Base-by-base conservation (phyloP, 2,113 vertebrate genomes). In the Macroglossus sobrinus region DNA sequence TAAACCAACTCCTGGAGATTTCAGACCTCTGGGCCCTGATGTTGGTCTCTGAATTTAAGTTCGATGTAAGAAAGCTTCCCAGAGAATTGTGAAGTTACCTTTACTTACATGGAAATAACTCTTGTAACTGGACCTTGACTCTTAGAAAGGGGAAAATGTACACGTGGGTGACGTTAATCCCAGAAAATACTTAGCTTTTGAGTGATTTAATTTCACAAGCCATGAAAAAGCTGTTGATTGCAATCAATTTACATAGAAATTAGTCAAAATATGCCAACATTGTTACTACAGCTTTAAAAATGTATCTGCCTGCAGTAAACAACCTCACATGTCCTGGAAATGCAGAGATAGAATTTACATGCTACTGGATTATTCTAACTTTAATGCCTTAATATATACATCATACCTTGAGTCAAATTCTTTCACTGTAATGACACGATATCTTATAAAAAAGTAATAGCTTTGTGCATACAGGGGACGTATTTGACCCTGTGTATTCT, bases 381-480 rank as follows among this genome's bases (percentile, higher is more conserved):
- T 97, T 94, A 82, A 97, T 91, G 85, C 68, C 96, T 97, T 97
- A 97, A 97, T 96, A 96, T 75, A 95, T 40, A 93, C 45, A 80
- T 92, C 88, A 80, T 93, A 93, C 80, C 95, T 91, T 81, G 81
- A 89, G 96, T 95, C 93, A 64, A 86, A 97, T 90, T 95, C 96
- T 96, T 95, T 97, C 81, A 63, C 82, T 93, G 22, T 94, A 97
- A 97, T 22, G 78, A 97, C 92, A 93, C 2, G 78, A 72, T 40
- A 96, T 90, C 92, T 94, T 97, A 96, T 64, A 61, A 96, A 95
- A 91, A 96, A 96, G 96, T 78, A 97, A 98, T 81, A 97, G 97
- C 87, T 97, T 88, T 97, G 96, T 98, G 97, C 96, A 90, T 91
- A 82, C 18, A 74, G 68, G 92, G 84, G 92, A 96, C 74, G 69